phyloP scores from a whole-genome alignment of 2,797 vertebrate species.

The Gephyroberyx darwinii region DNA sequence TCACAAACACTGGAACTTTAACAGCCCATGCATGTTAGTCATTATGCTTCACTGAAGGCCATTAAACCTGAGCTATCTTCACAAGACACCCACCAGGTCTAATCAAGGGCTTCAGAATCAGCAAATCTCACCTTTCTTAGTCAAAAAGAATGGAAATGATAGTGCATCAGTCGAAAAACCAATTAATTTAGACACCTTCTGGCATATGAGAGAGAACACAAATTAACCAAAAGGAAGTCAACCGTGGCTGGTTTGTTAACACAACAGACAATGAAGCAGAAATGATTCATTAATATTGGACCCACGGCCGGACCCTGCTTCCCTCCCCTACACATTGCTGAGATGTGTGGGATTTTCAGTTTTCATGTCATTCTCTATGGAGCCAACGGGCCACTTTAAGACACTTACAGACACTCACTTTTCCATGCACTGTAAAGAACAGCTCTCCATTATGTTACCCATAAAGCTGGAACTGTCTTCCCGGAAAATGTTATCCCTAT shows the following conservation, averaged over 20 bases:
- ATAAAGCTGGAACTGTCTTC: constrained; percentile 42
- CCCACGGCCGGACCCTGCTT: constrained; percentile 36
- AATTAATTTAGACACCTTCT: constrained; percentile 75
- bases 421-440: constrained; percentile 41
- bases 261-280: constrained; percentile 10
- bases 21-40: constrained; percentile 52
- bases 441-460: constrained; percentile 38
- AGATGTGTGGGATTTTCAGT: constrained; percentile 1
- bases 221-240: constrained; percentile 59
- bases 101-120: constrained; percentile 68
- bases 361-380: neutral
- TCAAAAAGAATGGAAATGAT: constrained; percentile 58
- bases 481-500: constrained; percentile 38
- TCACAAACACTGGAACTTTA: constrained; percentile 54
- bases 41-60: constrained; percentile 51
- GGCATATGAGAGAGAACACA: constrained; percentile 46
- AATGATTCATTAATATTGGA: constrained; percentile 48
- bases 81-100: constrained; percentile 62
- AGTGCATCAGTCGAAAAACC: constrained; percentile 47
- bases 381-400: constrained; percentile 1
- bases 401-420: neutral
- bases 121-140: constrained; percentile 45
- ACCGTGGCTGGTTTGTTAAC: constrained; percentile 30
- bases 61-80: constrained; percentile 59
- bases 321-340: constrained; percentile 20